phyloP scores from a whole-genome alignment of 2,797 vertebrate species.

The Okamejei kenojei region DNA sequence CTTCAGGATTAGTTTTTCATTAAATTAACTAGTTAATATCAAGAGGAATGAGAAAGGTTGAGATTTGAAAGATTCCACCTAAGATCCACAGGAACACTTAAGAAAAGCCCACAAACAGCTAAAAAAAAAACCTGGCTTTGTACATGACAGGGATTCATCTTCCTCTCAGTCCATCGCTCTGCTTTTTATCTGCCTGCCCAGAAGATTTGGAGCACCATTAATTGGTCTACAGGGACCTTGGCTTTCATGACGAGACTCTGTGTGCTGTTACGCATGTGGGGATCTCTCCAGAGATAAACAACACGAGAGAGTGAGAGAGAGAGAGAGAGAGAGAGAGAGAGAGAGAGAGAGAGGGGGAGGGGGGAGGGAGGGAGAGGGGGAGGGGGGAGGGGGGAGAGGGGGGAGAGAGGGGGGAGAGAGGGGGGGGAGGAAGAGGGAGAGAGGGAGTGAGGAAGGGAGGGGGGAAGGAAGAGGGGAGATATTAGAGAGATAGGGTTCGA shows the following conservation, averaged over 20 bases:
- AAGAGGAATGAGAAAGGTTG: background rate
- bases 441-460: too few relatives aligned
- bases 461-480: too few relatives aligned
- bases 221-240: constrained; percentile 85
- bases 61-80: constrained; percentile 54
- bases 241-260: constrained; percentile 73
- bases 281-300: constrained; percentile 81
- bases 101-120: constrained; percentile 73
- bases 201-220: constrained; percentile 82
- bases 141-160: constrained; percentile 70
- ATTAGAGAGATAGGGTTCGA: too few relatives aligned
- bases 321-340: too few relatives aligned
- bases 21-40: background rate
- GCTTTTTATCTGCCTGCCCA: constrained; percentile 88
- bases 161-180: constrained; percentile 53
- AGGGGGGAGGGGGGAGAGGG: constrained; percentile 40
- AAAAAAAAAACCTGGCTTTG: constrained; percentile 52
- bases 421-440: too few relatives aligned
- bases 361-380: too few relatives aligned
- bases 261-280: constrained; percentile 76
- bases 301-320: constrained; percentile 43
- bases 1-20: background rate
- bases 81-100: constrained; percentile 78
- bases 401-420: constrained; percentile 48
- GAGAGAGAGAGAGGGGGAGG: too few relatives aligned